Percentiles rank a stretch among this genome's conserved stretches.
Conservation (phyloP, 2,797 vertebrate genomes). For the Emys orbicularis region DNA sequence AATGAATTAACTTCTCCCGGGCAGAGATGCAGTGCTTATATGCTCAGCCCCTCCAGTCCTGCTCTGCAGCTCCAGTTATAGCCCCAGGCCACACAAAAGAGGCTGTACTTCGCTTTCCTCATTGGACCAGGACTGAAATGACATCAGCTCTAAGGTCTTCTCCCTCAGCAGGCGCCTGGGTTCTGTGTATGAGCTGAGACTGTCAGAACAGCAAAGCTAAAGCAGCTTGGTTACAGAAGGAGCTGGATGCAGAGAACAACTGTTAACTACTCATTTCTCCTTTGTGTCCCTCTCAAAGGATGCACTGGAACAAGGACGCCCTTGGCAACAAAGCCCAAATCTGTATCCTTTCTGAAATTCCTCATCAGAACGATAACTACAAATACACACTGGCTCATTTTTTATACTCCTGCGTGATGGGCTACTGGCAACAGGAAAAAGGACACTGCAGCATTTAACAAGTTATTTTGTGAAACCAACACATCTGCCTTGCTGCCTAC, state of each 20-base stretch:
- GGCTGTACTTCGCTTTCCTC: fast-evolving
- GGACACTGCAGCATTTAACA: background rate
- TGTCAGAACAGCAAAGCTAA: background rate
- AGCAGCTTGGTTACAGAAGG: background rate
- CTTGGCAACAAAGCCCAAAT: background rate
- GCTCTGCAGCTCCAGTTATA: background rate
- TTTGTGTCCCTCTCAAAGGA: background rate
- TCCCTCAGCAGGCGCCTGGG: background rate
- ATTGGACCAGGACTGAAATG: background rate
- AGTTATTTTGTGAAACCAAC: background rate
- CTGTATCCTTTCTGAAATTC: background rate
- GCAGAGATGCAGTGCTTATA: fast-evolving
- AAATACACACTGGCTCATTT: background rate
- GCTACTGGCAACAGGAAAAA: background rate
- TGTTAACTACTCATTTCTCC: background rate
- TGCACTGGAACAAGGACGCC: background rate
- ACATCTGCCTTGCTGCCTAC: background rate
- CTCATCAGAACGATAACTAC: background rate
- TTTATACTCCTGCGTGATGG: background rate
- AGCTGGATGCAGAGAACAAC: background rate
- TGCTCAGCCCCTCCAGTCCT: fast-evolving
- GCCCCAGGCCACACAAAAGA: fast-evolving
- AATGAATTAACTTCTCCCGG: fast-evolving
- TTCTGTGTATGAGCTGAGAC: background rate
- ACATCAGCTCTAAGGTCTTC: background rate